Conservation (phyloP, 2,797 vertebrate species). For the Syngnathus rostellatus region DNA sequence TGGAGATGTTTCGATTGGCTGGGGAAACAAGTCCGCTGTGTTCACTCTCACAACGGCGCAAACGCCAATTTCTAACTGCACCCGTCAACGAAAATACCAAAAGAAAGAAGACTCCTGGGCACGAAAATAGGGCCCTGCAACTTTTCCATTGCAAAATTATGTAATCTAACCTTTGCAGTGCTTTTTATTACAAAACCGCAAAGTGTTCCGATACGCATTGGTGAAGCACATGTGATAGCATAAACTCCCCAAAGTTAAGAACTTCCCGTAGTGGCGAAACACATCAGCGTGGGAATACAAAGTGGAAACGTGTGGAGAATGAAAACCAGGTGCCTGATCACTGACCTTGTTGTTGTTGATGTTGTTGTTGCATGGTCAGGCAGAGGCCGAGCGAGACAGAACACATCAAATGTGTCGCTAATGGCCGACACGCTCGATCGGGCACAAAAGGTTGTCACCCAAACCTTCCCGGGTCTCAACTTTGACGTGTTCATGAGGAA, state of each 20-base stretch:
- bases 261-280: conserved; percentile 21
- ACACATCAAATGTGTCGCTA: conserved; percentile 53
- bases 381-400: conserved; percentile 37
- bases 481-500: conserved; percentile 39
- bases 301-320: conserved; percentile 35
- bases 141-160: no score
- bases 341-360: conserved; percentile 31
- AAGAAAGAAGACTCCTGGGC: not conserved
- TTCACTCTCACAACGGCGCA: no score
- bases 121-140: not conserved
- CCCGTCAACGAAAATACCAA: no score
- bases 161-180: not conserved
- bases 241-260: not conserved
- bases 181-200: conserved; percentile 30
- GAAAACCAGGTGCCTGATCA: conserved; percentile 56
- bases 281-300: conserved; percentile 13
- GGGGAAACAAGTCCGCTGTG: no score
- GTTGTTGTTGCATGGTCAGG: conserved; percentile 52
- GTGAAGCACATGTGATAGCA: conserved; percentile 24
- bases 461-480: not conserved
- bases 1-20: no score
- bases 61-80: no score
- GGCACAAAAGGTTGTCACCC: conserved; percentile 31
- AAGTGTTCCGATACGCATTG: conserved; percentile 49
- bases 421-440: conserved; percentile 48